A percentile compares a stretch with the other conserved stretches of the same genome.
These are phyloP conservation scores for Melanotaenia parkinsoni DNA, from an alignment of 2,797 vertebrate species.

Conservation along the genomic window DNA sequence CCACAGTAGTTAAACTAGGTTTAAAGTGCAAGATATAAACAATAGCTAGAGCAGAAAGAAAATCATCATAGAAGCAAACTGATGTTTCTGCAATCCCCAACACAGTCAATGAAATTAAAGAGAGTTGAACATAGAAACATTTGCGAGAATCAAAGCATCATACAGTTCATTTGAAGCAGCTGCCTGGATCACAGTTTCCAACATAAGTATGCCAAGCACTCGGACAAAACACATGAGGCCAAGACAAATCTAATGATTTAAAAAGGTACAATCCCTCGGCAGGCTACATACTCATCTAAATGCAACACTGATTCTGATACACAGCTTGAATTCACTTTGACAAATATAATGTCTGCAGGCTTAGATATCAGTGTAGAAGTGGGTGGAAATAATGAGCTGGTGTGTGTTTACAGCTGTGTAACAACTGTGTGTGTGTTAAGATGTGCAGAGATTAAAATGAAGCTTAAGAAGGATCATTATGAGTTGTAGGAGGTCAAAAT, in stretches of 20 bases:
- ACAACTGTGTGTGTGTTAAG: not conserved
- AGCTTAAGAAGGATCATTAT: not conserved
- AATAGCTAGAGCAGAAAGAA: not conserved
- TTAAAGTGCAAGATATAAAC: not conserved
- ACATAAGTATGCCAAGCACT: slow-evolving; percentile 14
- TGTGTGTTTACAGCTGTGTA: slow-evolving; percentile 8
- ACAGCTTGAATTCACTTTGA: slow-evolving; percentile 1
- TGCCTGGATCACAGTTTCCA: slow-evolving; percentile 6
- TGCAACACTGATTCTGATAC: not conserved
- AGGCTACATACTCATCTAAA: not conserved
- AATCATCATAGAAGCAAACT: not conserved
- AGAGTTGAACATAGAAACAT: too few relatives aligned
- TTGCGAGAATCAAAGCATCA: too few relatives aligned
- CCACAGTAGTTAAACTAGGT: not conserved
- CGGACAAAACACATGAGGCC: not conserved
- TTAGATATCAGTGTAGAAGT: slow-evolving; percentile 11
- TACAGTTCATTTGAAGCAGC: not conserved
- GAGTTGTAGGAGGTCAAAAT: not conserved
- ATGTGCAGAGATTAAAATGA: not conserved
- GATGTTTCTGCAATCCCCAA: slow-evolving; percentile 1
- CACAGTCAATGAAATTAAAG: not conserved
- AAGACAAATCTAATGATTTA: not conserved
- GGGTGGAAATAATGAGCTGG: slow-evolving; percentile 17
- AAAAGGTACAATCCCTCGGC: not conserved
- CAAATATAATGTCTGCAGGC: slow-evolving; percentile 9